These are phyloP conservation scores for Psittacula echo DNA, from an alignment of 2,797 vertebrate species.

Conservation along the genomic window DNA sequence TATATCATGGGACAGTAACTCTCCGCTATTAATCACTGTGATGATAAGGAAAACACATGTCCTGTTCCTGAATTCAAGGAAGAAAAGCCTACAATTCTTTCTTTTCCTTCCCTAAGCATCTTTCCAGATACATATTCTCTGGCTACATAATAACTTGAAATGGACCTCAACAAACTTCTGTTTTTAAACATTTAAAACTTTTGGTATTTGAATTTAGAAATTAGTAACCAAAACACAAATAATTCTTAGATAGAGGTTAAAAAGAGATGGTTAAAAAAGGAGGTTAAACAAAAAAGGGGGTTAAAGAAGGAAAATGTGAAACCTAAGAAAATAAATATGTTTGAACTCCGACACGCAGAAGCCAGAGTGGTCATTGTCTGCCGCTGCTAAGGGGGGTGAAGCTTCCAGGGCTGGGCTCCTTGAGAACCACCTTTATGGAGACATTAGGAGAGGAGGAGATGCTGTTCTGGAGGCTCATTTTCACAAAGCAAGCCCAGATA, in stretches of 20 bases:
- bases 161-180: not conserved
- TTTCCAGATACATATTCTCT: not conserved
- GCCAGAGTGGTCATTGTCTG: not conserved
- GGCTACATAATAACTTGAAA: not conserved
- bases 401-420: not conserved
- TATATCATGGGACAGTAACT: not conserved
- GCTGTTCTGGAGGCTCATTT: not conserved
- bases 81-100: not conserved
- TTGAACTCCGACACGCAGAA: not conserved
- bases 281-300: not conserved
- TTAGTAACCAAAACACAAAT: not conserved
- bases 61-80: not conserved
- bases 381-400: fast-evolving
- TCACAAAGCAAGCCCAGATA: not conserved
- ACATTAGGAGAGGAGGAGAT: not conserved
- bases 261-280: not conserved
- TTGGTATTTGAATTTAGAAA: not conserved
- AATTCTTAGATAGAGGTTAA: not conserved
- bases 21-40: not conserved
- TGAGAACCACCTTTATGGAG: not conserved
- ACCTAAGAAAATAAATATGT: not conserved
- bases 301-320: not conserved
- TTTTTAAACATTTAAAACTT: not conserved
- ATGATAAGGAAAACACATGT: not conserved
- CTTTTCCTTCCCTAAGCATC: slow-evolving; percentile 12